These are phyloP conservation scores for Myoxocephalus aenaeus DNA, from an alignment of 2,797 vertebrate genomes.

Conservation along the genomic window DNA sequence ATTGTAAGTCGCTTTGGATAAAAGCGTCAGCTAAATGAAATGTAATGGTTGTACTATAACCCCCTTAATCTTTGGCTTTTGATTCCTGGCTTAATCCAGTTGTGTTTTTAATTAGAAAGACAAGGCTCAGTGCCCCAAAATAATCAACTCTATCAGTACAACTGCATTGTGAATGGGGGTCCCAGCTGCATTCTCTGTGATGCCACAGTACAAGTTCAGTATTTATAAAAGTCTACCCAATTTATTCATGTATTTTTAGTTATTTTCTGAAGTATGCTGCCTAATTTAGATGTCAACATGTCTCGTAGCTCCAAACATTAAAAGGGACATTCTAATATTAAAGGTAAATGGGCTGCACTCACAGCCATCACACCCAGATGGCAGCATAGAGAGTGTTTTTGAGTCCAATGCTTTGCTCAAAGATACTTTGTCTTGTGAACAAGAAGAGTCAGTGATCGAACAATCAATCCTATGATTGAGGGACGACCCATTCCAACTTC, in stretches of 20 bases:
- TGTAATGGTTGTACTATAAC: not conserved
- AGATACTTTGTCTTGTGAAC: not conserved
- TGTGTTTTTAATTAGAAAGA: not conserved
- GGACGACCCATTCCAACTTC: not conserved
- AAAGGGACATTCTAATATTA: not conserved
- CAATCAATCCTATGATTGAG: not conserved
- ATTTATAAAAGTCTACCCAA: not conserved
- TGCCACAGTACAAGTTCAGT: not conserved
- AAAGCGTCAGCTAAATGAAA: too few relatives aligned
- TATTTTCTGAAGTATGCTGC: not conserved
- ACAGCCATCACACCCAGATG: slow-evolving; percentile 49
- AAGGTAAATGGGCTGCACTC: not conserved
- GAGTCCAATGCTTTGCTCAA: not conserved
- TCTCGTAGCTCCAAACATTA: not conserved
- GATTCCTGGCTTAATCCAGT: not conserved
- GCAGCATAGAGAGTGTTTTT: slow-evolving; percentile 45
- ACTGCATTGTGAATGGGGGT: not conserved
- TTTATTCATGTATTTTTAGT: not conserved
- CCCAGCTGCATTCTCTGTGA: not conserved
- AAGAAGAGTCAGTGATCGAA: slow-evolving; percentile 5
- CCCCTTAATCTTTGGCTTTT: not conserved
- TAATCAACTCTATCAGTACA: not conserved
- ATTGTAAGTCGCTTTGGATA: too few relatives aligned
- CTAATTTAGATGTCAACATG: not conserved
- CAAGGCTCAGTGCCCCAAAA: too few relatives aligned